Percentiles rank a stretch among this genome's conserved stretches.
Evolutionary conservation across 23 tunicate genomes (phyloP).

Genomic region (Trididemnum miniatum): DNA sequence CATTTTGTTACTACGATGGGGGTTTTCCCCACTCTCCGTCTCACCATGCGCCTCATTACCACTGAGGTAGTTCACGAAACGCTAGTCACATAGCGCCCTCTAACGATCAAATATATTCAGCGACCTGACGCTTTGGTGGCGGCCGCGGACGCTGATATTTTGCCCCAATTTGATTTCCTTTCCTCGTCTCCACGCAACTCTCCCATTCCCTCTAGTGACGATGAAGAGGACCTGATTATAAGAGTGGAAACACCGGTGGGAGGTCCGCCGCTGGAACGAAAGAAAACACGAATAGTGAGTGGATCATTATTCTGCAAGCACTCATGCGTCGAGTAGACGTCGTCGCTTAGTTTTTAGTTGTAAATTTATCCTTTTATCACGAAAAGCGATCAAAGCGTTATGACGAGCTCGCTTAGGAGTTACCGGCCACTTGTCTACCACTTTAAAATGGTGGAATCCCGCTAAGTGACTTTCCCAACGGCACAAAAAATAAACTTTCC

Average conservation of each 20-base stretch:
- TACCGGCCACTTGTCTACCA: too few relatives aligned
- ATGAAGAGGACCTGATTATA: neutral
- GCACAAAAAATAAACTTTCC: too few relatives aligned
- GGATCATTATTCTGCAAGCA: too few relatives aligned
- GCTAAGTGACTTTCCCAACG: too few relatives aligned
- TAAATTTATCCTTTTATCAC: too few relatives aligned
- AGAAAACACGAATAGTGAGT: conserved; percentile 54
- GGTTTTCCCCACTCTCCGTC: conserved; percentile 49
- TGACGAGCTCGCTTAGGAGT: too few relatives aligned
- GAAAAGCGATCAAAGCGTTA: too few relatives aligned
- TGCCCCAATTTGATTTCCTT: conserved; percentile 62
- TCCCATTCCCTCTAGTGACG: neutral
- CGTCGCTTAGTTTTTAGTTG: too few relatives aligned
- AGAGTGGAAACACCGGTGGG: conserved; percentile 54
- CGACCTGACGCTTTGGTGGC: conserved; percentile 74
- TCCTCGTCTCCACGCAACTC: neutral
- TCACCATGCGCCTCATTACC: conserved; percentile 66
- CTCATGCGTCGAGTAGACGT: too few relatives aligned
- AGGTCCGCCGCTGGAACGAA: conserved; percentile 52
- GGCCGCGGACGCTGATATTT: conserved; percentile 30
- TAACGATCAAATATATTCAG: conserved; percentile 14
- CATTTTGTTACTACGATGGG: conserved; percentile 43
- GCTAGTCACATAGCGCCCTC: neutral
- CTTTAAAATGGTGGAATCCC: too few relatives aligned
- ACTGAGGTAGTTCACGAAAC: conserved; percentile 46